A percentile compares a stretch with the other conserved stretches of the same genome.
phyloP scores from a whole-genome alignment of 1,140 invertebrate species.

The Coboldia fuscipes region DNA sequence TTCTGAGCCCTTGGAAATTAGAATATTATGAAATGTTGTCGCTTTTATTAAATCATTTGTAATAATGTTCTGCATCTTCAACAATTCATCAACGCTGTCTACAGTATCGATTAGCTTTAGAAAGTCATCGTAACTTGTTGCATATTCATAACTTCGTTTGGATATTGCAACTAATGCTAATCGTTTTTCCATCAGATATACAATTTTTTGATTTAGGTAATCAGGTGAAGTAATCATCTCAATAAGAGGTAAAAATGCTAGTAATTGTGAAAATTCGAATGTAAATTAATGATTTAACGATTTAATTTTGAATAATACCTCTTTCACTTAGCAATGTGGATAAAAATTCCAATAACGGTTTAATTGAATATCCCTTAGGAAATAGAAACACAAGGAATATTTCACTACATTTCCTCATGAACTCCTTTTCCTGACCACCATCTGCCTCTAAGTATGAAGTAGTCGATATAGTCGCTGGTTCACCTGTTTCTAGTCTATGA shows the following conservation, averaged over 20 bases:
- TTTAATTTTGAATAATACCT: conserved; percentile 27
- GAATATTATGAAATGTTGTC: conserved; percentile 72
- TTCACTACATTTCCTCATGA: conserved; percentile 60
- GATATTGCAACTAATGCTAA: conserved; percentile 57
- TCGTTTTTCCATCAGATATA: conserved; percentile 59
- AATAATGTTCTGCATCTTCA: conserved; percentile 62
- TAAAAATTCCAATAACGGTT: conserved; percentile 53
- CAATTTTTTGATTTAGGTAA: conserved; percentile 73
- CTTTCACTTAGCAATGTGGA: conserved; percentile 65
- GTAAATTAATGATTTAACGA: conserved; percentile 5
- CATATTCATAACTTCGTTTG: conserved; percentile 63
- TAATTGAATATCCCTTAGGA: conserved; percentile 54
- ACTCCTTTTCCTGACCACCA: conserved; percentile 51
- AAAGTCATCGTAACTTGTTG: conserved; percentile 77
- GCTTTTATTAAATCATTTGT: conserved; percentile 86
- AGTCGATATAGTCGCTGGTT: conserved; percentile 45
- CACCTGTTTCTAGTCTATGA: conserved; percentile 30
- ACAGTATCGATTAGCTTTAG: conserved; percentile 64
- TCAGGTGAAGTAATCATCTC: conserved; percentile 72
- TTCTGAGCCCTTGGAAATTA: conserved; percentile 60
- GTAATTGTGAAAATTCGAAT: conserved; percentile 8
- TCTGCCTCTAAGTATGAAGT: conserved; percentile 54
- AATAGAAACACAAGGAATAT: conserved; percentile 58
- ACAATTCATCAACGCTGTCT: conserved; percentile 59
- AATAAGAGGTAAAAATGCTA: conserved; percentile 65